Percentiles rank a stretch among this genome's conserved stretches.
Conservation (phyloP, 2,888 invertebrate genomes). For the Nomada fabriciana region DNA sequence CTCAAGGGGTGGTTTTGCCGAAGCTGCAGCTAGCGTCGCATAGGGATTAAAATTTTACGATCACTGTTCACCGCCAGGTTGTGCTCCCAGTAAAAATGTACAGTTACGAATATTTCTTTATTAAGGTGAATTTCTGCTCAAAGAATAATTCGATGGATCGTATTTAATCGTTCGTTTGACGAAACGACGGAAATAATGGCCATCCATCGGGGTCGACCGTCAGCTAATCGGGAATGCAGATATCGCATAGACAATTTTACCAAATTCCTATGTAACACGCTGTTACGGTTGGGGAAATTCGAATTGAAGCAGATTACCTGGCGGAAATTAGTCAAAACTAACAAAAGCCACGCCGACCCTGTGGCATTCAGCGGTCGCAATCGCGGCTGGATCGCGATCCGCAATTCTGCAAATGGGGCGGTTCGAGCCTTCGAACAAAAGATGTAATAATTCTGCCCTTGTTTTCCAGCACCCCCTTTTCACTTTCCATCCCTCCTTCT, state of each 20-base stretch:
- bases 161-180: neutral
- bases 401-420: constrained; percentile 83
- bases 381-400: constrained; percentile 82
- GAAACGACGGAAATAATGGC: neutral
- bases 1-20: constrained; percentile 75
- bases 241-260: constrained; percentile 53
- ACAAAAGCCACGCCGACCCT: constrained; percentile 77
- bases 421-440: constrained; percentile 82
- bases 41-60: constrained; percentile 71
- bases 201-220: constrained; percentile 4
- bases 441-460: constrained; percentile 83
- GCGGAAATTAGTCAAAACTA: constrained; percentile 81
- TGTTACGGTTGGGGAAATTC: constrained; percentile 60
- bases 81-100: neutral
- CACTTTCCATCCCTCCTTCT: constrained; percentile 53
- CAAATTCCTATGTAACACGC: constrained; percentile 53
- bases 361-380: constrained; percentile 77
- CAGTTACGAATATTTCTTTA: neutral
- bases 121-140: neutral
- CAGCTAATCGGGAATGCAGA: constrained; percentile 47
- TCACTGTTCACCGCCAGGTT: constrained; percentile 18
- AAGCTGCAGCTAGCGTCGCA: constrained; percentile 63
- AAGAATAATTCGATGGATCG: neutral
- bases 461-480: constrained; percentile 71
- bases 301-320: constrained; percentile 78